phyloP scores from a whole-genome alignment of 1,140 invertebrate species.

The Diachasmimorpha longicaudata region DNA sequence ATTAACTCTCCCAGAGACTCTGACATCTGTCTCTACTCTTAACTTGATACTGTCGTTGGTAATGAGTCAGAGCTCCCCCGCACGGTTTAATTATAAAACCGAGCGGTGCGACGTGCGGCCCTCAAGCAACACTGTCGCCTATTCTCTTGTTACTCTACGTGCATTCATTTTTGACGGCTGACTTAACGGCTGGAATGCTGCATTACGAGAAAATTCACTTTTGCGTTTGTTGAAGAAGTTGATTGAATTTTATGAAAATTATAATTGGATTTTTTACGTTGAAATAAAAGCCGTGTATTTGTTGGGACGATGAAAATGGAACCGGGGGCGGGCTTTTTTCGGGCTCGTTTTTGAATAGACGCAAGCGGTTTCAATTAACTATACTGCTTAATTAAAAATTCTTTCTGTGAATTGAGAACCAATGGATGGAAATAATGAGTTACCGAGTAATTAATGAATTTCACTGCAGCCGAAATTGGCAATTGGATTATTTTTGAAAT shows the following conservation, averaged over 20 bases:
- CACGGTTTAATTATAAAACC: slow-evolving; percentile 33
- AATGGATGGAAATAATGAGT: too few species aligned
- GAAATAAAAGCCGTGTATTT: not conserved
- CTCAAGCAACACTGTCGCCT: not conserved
- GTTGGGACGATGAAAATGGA: too few species aligned
- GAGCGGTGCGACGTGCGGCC: not conserved
- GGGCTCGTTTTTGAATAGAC: too few species aligned
- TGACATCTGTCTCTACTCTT: not conserved
- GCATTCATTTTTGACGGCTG: not conserved
- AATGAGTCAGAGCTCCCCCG: slow-evolving; percentile 28
- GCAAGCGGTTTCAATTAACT: too few species aligned
- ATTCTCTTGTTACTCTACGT: not conserved
- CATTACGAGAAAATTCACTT: not conserved
- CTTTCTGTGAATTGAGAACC: too few species aligned
- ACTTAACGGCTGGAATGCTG: not conserved
- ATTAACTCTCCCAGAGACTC: not conserved
- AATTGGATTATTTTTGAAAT: too few species aligned
- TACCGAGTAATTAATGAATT: too few species aligned
- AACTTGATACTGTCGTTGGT: slow-evolving; percentile 29
- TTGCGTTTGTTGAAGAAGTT: not conserved
- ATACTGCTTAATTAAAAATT: too few species aligned
- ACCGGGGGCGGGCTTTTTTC: too few species aligned
- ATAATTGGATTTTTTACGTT: not conserved
- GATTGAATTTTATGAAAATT: not conserved
- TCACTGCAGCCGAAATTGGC: too few species aligned